Percentiles rank a stretch among this genome's conserved stretches.
Conservation (phyloP, 2,113 vertebrate genomes). For the Psammodynastes pulverulentus region DNA sequence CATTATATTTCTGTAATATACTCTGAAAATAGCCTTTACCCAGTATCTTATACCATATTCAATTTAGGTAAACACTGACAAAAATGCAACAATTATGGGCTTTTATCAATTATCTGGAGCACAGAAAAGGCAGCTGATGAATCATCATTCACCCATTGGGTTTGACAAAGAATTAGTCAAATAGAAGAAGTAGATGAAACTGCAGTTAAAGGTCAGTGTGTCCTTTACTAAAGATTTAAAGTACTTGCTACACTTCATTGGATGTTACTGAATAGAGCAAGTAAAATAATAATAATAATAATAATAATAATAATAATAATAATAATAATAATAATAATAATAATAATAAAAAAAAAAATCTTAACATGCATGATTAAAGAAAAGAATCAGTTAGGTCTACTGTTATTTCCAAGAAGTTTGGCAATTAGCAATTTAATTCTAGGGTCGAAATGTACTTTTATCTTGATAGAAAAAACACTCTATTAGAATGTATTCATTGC, state of each 20-base stretch:
- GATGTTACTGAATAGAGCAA: conserved; percentile 19
- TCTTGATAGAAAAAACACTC: background rate
- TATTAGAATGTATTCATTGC: conserved; percentile 18
- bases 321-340: conserved; percentile 1
- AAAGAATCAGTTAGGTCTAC: conserved; percentile 22
- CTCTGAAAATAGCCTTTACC: background rate
- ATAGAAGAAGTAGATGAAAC: background rate
- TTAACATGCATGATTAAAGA: conserved; percentile 17
- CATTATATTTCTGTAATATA: background rate
- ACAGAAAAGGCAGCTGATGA: background rate
- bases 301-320: conserved; percentile 11
- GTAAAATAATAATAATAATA: conserved; percentile 16
- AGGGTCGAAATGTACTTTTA: conserved; percentile 31
- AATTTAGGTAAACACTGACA: background rate
- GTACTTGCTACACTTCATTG: conserved; percentile 21
- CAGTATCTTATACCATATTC: background rate
- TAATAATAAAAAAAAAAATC: background rate
- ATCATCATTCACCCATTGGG: background rate
- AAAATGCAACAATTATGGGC: background rate
- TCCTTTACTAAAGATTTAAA: conserved; percentile 32
- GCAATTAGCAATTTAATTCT: conserved; percentile 40
- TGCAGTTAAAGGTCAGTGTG: conserved; percentile 14
- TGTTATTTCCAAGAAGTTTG: conserved; percentile 27
- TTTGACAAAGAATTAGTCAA: conserved; percentile 35
- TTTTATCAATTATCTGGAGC: conserved; percentile 8